Evolutionary conservation across 1,140 invertebrate genomes (phyloP).

Genomic region (Anastrepha obliqua): DNA sequence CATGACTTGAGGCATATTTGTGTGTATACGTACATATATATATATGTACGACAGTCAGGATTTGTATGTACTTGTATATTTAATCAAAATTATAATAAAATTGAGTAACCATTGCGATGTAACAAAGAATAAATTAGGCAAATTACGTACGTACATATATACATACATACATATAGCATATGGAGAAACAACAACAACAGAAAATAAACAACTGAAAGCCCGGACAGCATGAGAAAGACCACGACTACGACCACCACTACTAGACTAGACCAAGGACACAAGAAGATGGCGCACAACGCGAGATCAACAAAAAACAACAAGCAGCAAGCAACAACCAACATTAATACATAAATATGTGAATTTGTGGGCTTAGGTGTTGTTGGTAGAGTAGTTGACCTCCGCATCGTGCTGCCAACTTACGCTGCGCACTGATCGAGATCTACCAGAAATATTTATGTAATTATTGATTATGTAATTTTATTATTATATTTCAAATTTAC

Average conservation of each 20-base stretch:
- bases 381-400: not conserved
- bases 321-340: not conserved
- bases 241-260: not conserved
- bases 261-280: not conserved
- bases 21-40: not conserved
- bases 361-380: not conserved
- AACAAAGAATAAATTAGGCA: not conserved
- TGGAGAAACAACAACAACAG: not conserved
- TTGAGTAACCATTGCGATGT: not conserved
- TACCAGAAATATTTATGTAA: constrained; percentile 64
- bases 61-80: constrained; percentile 14
- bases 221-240: not conserved
- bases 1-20: not conserved
- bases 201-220: not conserved
- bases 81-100: not conserved
- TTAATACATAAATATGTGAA: not conserved
- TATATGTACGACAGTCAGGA: not conserved
- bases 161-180: constrained; percentile 3
- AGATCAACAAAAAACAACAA: not conserved
- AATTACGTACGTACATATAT: not conserved
- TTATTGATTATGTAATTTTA: constrained; percentile 64
- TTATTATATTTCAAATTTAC: constrained; percentile 73
- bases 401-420: constrained; percentile 8
- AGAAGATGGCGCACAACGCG: not conserved
- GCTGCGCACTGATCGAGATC: constrained; percentile 22